Percentiles rank a stretch among this genome's conserved stretches.
phyloP scores from a whole-genome alignment of 2,888 invertebrate species.

The Eupithecia insigniata region DNA sequence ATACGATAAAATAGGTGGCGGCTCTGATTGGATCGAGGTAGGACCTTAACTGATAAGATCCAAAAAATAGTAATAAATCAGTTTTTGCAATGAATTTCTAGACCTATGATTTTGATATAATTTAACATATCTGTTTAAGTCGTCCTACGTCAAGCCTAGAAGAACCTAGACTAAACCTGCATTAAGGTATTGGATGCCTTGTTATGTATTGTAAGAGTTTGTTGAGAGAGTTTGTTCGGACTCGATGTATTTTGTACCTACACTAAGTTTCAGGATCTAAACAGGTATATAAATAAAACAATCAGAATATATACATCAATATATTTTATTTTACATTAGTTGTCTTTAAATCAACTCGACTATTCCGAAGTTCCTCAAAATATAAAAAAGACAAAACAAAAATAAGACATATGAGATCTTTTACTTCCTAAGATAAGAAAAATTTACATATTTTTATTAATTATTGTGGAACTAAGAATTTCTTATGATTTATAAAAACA shows the following conservation, averaged over 20 bases:
- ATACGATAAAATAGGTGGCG: too few relatives aligned
- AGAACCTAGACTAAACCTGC: neutral
- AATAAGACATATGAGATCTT: constrained; percentile 84
- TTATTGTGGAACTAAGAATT: constrained; percentile 81
- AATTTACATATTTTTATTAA: constrained; percentile 79
- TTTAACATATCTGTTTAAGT: neutral
- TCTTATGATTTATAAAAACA: constrained; percentile 73
- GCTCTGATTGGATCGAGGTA: too few relatives aligned
- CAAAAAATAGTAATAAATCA: too few relatives aligned
- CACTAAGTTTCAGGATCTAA: constrained; percentile 27
- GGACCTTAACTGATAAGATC: too few relatives aligned
- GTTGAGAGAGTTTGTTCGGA: constrained; percentile 29
- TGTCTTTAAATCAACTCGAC: constrained; percentile 84
- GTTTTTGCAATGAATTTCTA: neutral
- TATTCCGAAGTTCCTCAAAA: constrained; percentile 83
- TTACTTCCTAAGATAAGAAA: constrained; percentile 84
- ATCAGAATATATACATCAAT: constrained; percentile 79
- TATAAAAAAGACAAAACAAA: constrained; percentile 84
- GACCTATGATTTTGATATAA: neutral
- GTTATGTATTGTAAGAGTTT: constrained; percentile 22
- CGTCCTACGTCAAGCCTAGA: neutral
- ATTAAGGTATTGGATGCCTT: constrained; percentile 11
- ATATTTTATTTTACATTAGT: constrained; percentile 84
- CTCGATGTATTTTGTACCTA: constrained; percentile 23
- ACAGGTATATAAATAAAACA: constrained; percentile 56